A percentile compares a stretch with the other conserved stretches of the same genome.
Conservation (phyloP, 2,113 vertebrate genomes). For the Fukomys damarensis region DNA sequence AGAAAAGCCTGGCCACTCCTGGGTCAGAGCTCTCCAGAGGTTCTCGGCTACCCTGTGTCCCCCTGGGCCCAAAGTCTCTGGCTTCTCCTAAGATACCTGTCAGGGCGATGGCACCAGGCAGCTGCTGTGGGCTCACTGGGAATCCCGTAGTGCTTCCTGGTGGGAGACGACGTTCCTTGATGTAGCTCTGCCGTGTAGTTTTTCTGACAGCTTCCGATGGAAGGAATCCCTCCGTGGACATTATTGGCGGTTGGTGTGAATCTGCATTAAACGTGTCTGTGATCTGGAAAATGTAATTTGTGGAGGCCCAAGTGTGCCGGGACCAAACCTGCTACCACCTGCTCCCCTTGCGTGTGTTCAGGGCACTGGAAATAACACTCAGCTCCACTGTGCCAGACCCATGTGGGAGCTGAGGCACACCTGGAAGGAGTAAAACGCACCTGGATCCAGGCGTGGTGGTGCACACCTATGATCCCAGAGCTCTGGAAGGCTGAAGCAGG, state of each 20-base stretch:
- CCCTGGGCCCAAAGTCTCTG: fast-evolving
- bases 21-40: fast-evolving
- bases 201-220: background rate
- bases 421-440: fast-evolving
- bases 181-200: background rate
- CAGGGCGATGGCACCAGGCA: background rate
- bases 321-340: background rate
- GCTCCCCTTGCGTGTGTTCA: fast-evolving
- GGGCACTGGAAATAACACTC: background rate
- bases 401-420: fast-evolving
- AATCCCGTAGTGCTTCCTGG: fast-evolving
- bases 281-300: background rate
- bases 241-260: background rate
- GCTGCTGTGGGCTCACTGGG: background rate
- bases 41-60: background rate
- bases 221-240: background rate
- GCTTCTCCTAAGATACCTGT: background rate
- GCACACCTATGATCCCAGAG: background rate
- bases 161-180: fast-evolving
- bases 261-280: background rate
- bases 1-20: fast-evolving
- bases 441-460: background rate
- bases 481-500: background rate
- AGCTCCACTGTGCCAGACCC: fast-evolving
- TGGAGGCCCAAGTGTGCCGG: no score